Evolutionary conservation across 2,113 vertebrate genomes (phyloP), one percentile per base, ranked within the genome.

Genomic region (Salvator merianae): DNA sequence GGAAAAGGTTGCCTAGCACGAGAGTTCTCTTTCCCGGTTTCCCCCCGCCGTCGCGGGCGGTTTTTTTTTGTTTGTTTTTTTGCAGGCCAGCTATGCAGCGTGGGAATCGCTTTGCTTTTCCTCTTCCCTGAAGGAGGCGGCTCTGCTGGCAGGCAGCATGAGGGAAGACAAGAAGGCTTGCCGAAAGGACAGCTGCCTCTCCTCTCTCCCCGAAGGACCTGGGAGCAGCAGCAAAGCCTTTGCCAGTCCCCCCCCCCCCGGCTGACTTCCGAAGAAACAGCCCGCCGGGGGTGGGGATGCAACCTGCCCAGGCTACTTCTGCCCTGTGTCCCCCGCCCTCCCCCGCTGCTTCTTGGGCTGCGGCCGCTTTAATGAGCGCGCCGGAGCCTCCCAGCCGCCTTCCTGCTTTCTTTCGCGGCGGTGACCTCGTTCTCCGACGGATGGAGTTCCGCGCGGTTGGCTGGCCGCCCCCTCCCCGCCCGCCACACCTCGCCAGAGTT

Each of bases 391-490:
- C 36, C 22, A 24, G 65, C 40, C 83, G 63, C 68, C 30, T 24
- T 4, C 59, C 18, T 14, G 55, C 72, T 9, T 55, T 59, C 68
- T 36, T 43, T 40, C 28, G 30, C 50, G 32, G 43, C 43, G 43
- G 65, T 53, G 84, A 79, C 53, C 69, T 85, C 77, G 47, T 79
- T 76, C 82, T 69, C 43, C 62, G 18, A 13, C 24, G 73, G 72
- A 28, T 14, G 62, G 40, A 30, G 63, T 68, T 68, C 72, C 18
- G 32, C 74, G 50, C 65, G 40, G 74, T 63, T 53, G 55, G n/a
- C 63, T 24, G 34, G 32, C 53, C 24, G 4, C n/a, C n/a, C 3
- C n/a, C 6, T 18, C n/a, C 2, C 9, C 55, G 22, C 59, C 53
- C 53, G 14, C 53, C 14, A 18, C 28, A n/a, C 32, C 22, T 55